Percentiles rank a stretch among this genome's conserved stretches.
Evolutionary conservation across 2,888 invertebrate species (phyloP).

Genomic region (Yponomeuta cagnagella): DNA sequence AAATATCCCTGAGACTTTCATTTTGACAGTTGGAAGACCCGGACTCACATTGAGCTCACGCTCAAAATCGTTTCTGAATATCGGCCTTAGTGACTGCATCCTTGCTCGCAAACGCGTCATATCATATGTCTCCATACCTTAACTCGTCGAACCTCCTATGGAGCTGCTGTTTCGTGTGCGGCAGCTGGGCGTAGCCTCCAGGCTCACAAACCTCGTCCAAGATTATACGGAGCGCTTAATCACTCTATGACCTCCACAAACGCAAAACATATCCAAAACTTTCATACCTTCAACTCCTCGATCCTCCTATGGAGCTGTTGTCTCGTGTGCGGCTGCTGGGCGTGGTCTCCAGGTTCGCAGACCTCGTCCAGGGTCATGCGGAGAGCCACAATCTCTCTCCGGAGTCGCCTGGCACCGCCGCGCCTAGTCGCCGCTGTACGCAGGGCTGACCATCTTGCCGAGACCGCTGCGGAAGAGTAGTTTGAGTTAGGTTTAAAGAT

Average conservation of each 20-base stretch:
- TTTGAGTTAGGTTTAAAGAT: too few relatives aligned
- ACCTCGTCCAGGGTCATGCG: slow-evolving; percentile 76
- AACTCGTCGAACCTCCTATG: too few relatives aligned
- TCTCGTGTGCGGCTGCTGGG: slow-evolving; percentile 71
- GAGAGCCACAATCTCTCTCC: slow-evolving; percentile 77
- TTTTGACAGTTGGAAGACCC: too few relatives aligned
- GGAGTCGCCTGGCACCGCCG: slow-evolving; percentile 66
- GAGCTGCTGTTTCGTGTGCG: slow-evolving; percentile 53
- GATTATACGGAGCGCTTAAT: slow-evolving; percentile 68
- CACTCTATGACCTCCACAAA: too few relatives aligned
- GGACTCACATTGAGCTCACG: too few relatives aligned
- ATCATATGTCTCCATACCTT: too few relatives aligned
- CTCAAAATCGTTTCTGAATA: too few relatives aligned
- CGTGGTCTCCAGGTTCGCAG: slow-evolving; percentile 77
- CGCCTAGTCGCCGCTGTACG: slow-evolving; percentile 65
- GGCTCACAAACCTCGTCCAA: slow-evolving; percentile 78
- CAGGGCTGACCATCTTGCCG: slow-evolving; percentile 67
- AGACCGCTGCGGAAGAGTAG: slow-evolving; percentile 48
- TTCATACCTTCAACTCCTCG: slow-evolving; percentile 59
- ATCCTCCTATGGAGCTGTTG: slow-evolving; percentile 64
- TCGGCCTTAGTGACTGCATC: too few relatives aligned
- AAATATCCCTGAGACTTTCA: too few relatives aligned
- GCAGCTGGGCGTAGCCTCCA: slow-evolving; percentile 74
- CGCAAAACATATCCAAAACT: background rate
- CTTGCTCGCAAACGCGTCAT: too few relatives aligned